Percentiles rank a stretch among this genome's conserved stretches.
phyloP scores from a whole-genome alignment of 2,797 vertebrate genomes.

The Cyclura pinguis region DNA sequence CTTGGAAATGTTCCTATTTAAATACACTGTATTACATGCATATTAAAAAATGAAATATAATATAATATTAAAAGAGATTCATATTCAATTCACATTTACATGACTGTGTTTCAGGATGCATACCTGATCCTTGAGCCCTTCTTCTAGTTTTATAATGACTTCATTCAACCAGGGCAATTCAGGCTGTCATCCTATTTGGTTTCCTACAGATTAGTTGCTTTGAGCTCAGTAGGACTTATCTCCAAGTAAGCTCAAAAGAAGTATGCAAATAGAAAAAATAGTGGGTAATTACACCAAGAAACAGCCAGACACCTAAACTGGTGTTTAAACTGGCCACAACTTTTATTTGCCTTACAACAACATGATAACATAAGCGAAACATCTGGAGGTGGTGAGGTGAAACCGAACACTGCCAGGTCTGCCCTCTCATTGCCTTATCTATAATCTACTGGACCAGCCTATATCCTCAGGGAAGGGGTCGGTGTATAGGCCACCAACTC shows the following conservation, averaged over 20 bases:
- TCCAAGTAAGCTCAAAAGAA: background rate
- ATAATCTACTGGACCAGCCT: too few species aligned
- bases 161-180: slow-evolving; percentile 7
- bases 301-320: too few species aligned
- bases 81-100: background rate
- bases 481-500: too few species aligned
- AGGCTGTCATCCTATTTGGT: background rate
- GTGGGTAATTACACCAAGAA: background rate
- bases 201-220: too few species aligned
- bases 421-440: too few species aligned
- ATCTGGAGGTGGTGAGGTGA: too few species aligned
- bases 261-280: background rate
- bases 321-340: too few species aligned
- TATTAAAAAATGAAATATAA: background rate
- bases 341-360: too few species aligned
- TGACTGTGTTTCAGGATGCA: background rate
- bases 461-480: too few species aligned
- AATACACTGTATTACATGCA: background rate
- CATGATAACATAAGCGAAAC: too few species aligned
- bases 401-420: too few species aligned
- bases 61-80: background rate
- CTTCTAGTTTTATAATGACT: background rate
- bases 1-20: background rate
- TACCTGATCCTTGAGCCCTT: background rate
- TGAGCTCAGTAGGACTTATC: too few species aligned